Conservation (phyloP, 2,888 invertebrate species). For the Lepidocyrtoides sp. region DNA sequence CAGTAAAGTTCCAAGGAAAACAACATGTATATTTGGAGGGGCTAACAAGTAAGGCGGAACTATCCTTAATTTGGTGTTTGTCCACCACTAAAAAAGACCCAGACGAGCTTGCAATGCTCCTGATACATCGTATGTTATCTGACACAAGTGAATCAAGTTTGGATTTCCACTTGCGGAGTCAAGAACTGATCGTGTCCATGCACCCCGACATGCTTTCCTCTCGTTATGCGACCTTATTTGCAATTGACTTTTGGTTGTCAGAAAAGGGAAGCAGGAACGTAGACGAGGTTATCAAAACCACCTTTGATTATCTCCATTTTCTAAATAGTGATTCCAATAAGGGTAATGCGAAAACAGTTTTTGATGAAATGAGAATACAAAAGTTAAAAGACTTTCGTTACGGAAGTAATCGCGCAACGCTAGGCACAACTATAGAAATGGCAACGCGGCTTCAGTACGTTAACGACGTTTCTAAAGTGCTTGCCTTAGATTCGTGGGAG, state of each 20-base stretch:
- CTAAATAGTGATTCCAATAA: background rate
- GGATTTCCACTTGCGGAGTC: background rate
- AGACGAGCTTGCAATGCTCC: background rate
- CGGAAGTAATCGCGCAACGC: background rate
- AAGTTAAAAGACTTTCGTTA: background rate
- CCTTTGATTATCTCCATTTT: background rate
- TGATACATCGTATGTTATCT: background rate
- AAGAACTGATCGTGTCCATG: background rate
- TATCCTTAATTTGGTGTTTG: background rate
- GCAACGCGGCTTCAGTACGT: background rate
- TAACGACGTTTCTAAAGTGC: background rate
- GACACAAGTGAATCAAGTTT: background rate
- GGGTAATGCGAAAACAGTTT: background rate
- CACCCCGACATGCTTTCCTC: too few species aligned
- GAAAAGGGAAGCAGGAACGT: background rate
- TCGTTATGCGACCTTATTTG: background rate
- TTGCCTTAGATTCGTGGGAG: background rate
- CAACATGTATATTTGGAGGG: background rate
- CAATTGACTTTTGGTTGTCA: background rate
- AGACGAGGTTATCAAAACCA: background rate
- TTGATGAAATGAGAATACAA: conserved; percentile 15
- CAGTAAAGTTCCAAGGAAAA: background rate
- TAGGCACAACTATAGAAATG: background rate
- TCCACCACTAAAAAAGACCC: background rate
- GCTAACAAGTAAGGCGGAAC: background rate